Percentiles rank a stretch among this genome's conserved stretches.
Conservation (phyloP, 2,888 invertebrate genomes). For the Venusia cambrica region DNA sequence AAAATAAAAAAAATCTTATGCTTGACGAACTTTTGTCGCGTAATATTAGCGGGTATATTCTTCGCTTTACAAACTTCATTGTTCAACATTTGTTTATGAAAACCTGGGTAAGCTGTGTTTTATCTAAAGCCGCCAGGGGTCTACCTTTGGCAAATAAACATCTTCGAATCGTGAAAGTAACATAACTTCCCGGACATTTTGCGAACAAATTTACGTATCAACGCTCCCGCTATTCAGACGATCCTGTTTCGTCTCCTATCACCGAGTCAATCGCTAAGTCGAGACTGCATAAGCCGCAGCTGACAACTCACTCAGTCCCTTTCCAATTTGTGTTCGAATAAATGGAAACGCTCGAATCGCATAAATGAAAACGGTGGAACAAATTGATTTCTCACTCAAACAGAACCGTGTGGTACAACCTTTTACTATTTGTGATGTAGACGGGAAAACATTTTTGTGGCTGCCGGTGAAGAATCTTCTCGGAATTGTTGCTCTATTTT, state of each 20-base stretch:
- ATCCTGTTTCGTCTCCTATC: conserved; percentile 41
- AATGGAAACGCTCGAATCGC: conserved; percentile 72
- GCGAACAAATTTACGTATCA: conserved; percentile 36
- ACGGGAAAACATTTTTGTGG: conserved; percentile 35
- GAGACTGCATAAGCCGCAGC: conserved; percentile 72
- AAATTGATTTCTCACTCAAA: conserved; percentile 79
- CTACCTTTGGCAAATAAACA: conserved; percentile 18
- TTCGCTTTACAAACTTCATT: no score
- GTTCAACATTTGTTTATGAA: no score
- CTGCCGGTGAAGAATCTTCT: conserved; percentile 24
- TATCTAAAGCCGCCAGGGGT: no score
- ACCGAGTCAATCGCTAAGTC: conserved; percentile 47
- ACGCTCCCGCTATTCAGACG: conserved; percentile 37
- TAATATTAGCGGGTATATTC: no score
- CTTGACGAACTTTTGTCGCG: no score
- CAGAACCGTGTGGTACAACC: conserved; percentile 55
- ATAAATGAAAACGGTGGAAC: conserved; percentile 77
- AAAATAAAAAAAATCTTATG: no score
- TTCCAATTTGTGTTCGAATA: conserved; percentile 77
- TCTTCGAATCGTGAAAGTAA: conserved; percentile 25
- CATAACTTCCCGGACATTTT: conserved; percentile 29
- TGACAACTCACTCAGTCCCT: conserved; percentile 73
- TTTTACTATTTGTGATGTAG: conserved; percentile 43
- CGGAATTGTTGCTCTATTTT: conserved; percentile 13
- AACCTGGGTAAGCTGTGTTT: no score